Evolutionary conservation across 2,888 invertebrate genomes (phyloP).

Genomic region (Cephalotes varians): DNA sequence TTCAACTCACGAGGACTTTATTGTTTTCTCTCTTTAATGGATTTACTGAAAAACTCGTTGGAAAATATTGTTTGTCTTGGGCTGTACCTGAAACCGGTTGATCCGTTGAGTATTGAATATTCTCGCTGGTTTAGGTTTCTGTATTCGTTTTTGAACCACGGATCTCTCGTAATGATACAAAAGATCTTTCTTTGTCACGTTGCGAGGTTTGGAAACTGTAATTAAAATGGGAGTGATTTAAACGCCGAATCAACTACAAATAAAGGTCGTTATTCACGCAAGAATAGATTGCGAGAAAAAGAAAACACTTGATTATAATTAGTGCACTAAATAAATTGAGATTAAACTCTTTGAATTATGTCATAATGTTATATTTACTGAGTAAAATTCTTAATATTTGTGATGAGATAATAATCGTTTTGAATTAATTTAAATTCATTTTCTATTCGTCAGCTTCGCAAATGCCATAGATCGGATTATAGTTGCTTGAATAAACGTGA

Average conservation of each 20-base stretch:
- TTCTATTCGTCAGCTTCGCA: neutral
- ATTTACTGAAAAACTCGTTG: slow-evolving; percentile 23
- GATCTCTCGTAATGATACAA: neutral
- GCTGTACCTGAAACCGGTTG: neutral
- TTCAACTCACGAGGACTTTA: slow-evolving; percentile 24
- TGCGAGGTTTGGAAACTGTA: neutral
- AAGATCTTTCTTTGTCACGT: neutral
- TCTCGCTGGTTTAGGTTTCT: neutral
- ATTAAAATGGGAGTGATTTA: neutral
- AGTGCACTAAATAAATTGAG: neutral
- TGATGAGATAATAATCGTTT: neutral
- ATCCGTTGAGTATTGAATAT: slow-evolving; percentile 16
- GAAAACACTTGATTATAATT: neutral
- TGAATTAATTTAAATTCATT: neutral
- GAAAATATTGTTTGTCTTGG: slow-evolving; percentile 27
- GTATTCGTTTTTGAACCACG: neutral
- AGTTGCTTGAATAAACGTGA: slow-evolving; percentile 25
- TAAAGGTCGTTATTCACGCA: neutral
- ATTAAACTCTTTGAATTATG: neutral
- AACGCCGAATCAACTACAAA: neutral
- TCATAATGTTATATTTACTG: neutral
- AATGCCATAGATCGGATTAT: neutral
- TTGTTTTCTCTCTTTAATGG: slow-evolving; percentile 28
- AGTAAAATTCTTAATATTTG: neutral
- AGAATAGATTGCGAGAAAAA: neutral